Evolutionary conservation across 2,113 vertebrate genomes (phyloP), one percentile per base, ranked within the genome.

Genomic region (Sprattus sprattus): DNA sequence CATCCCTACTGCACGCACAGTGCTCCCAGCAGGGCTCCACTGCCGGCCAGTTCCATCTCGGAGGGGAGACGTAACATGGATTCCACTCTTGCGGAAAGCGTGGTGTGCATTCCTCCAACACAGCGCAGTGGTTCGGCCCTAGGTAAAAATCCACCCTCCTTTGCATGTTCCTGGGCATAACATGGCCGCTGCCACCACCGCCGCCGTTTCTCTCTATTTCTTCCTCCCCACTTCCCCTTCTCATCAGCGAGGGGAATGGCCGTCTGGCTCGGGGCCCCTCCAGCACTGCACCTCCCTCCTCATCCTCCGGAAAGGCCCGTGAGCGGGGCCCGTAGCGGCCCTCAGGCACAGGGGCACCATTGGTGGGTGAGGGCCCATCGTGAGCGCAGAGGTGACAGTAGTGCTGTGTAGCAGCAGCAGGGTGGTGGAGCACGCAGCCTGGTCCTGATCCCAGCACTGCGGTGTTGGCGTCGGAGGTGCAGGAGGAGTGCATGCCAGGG

Each of bases 401-500:
- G 86, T 87, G 91, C 87, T 90, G 82, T 0, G 20, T 1, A 20
- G 54, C 54, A 71, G 50, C 25, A 86, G 39, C 85, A 81, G 84
- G 87, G 45, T 90, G 92, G 44, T 89, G 86, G 54, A 22, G 5
- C 5, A 22, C 54, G 18, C 22, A 60, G 54, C 54, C 18, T 5
- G 54, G 18, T 22, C 20, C 54, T 22, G 54, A 20, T 22, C 18
- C 64, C 64, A 3, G 64, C 25, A 8, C 10, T 7, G 64, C 64
- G 11, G 64, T 10, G 18, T 18, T 22, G 18, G 1, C 18, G 54
- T 60, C 54, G 18, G 20, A 86, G 90, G 89, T 67, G 39, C 39
- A 39, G 28, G 25, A 25, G 64, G 94, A 91, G 91, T 94, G 93
- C 95, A 95, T 95, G 90, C 93, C 94, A 92, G 85, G 90, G 89